Percentiles rank a stretch among this genome's conserved stretches.
Evolutionary conservation across 2,113 vertebrate genomes (phyloP).

Genomic region (Bothrops jararaca): DNA sequence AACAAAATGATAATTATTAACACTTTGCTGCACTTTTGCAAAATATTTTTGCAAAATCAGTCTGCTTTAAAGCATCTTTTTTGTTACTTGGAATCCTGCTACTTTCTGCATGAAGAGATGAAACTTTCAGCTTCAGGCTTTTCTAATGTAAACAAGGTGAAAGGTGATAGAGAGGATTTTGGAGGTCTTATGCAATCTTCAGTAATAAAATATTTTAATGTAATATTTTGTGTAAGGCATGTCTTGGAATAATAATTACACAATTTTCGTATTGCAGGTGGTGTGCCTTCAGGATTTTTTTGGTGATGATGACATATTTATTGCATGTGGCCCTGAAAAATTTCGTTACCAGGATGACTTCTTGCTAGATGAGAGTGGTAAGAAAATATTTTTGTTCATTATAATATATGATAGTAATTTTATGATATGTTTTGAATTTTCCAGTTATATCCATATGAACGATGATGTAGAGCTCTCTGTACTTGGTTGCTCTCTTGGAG

Average conservation of each 20-base stretch:
- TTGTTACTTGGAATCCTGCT: neutral
- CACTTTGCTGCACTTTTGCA: neutral
- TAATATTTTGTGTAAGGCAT: slow-evolving; percentile 39
- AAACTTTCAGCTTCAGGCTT: neutral
- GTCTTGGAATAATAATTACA: slow-evolving; percentile 45
- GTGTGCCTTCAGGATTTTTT: slow-evolving; percentile 97
- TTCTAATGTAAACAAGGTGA: neutral
- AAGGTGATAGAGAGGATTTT: neutral
- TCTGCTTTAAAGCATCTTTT: neutral
- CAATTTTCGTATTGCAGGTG: slow-evolving; percentile 77
- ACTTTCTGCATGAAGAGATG: neutral
- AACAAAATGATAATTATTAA: neutral
- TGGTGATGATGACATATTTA: slow-evolving; percentile 96
- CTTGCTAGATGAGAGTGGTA: slow-evolving; percentile 95
- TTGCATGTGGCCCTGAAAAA: slow-evolving; percentile 98
- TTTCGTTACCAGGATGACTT: slow-evolving; percentile 99
- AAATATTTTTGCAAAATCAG: neutral
- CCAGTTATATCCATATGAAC: slow-evolving; percentile 29
- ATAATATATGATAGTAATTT: slow-evolving; percentile 11
- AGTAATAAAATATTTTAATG: slow-evolving; percentile 54
- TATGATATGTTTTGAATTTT: slow-evolving; percentile 49
- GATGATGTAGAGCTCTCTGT: neutral
- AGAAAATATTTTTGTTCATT: slow-evolving; percentile 55
- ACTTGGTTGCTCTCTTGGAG: neutral
- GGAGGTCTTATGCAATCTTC: slow-evolving; percentile 17